Evolutionary conservation across 2,113 vertebrate genomes (phyloP), one percentile per base, ranked within the genome.

Genomic region (Scytalopus superciliaris): DNA sequence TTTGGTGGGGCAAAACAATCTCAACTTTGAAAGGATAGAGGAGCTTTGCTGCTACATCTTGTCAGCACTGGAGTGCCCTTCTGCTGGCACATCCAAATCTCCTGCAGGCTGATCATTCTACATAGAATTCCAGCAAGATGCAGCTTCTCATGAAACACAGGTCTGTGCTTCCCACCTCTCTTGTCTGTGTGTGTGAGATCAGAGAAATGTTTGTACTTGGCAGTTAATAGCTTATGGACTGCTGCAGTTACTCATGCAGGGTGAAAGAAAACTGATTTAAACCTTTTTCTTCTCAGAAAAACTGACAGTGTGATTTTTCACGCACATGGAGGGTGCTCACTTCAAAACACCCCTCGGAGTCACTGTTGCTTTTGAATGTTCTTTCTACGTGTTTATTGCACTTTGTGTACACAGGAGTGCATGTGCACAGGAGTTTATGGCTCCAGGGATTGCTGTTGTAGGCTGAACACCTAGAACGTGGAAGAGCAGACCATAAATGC

Each of bases 111-210:
- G 47, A 37, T n/a, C 19, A 39, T 44, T 50, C 16, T 33, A 3
- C 0, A 0, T 16, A 27, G 15, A 14, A 4, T 47, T 69, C 49
- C 35, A 37, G 49, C 7, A 39, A 28, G 53, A 16, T 27, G 45
- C 2, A 28, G 30, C 37, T 75, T 44, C n/a, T 74, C 1, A 1
- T 1, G 5, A 33, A 75, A 37, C 22, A 13, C 5, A 9, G 10
- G 7, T 37, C n/a, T 69, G 22, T 53, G 50, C 35, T 18, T 87
- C 27, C n/a, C n/a, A 66, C 19, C 47, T 39, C 28, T 67, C 59
- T n/a, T 53, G 14, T 9, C 1, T 15, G 7, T 14, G 15, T 18
- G 24, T 21, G 25, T 52, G 42, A 40, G 62, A 27, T n/a, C 59
- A 83, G 53, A 47, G 57, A 23, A 64, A 15, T 27, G 33, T 21